These are phyloP conservation scores for Brachypodius melanocephalos DNA, from an alignment of 2,113 vertebrate genomes.

Conservation along the genomic window DNA sequence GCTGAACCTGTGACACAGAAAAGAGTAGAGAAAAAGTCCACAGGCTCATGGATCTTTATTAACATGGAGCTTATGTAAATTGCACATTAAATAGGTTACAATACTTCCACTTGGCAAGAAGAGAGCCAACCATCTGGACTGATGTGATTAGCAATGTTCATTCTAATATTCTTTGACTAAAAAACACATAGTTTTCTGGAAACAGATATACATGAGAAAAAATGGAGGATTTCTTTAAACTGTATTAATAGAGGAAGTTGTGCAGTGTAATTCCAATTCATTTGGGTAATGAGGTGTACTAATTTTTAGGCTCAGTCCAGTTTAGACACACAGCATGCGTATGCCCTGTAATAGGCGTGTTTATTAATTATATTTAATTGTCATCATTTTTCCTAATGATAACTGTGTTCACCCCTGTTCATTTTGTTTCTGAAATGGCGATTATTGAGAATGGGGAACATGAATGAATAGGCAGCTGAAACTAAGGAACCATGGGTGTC, in stretches of 20 bases:
- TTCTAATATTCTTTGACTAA: conserved; percentile 63
- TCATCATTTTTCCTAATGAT: conserved; percentile 53
- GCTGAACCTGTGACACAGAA: not conserved
- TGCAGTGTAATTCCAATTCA: conserved; percentile 31
- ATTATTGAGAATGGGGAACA: not conserved
- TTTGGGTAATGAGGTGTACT: conserved; percentile 65
- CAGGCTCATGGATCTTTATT: conserved; percentile 49
- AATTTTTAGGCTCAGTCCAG: conserved; percentile 38
- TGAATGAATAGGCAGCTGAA: conserved; percentile 36
- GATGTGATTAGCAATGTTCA: conserved; percentile 67
- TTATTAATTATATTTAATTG: conserved; percentile 72
- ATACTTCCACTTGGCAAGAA: conserved; percentile 63
- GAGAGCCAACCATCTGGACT: conserved; percentile 65
- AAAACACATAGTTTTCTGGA: conserved; percentile 43
- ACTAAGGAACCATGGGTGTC: conserved; percentile 2
- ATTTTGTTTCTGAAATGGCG: conserved; percentile 29
- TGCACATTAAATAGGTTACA: conserved; percentile 60
- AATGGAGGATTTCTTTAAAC: conserved; percentile 36
- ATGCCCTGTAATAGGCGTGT: conserved; percentile 59
- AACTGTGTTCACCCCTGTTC: conserved; percentile 3
- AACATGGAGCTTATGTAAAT: conserved; percentile 54
- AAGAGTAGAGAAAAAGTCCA: not conserved
- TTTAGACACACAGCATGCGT: conserved; percentile 52
- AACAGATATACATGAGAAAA: conserved; percentile 26
- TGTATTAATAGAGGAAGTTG: conserved; percentile 57